Conservation (phyloP, 2,888 invertebrate species). For the Amphimallon solstitiale region DNA sequence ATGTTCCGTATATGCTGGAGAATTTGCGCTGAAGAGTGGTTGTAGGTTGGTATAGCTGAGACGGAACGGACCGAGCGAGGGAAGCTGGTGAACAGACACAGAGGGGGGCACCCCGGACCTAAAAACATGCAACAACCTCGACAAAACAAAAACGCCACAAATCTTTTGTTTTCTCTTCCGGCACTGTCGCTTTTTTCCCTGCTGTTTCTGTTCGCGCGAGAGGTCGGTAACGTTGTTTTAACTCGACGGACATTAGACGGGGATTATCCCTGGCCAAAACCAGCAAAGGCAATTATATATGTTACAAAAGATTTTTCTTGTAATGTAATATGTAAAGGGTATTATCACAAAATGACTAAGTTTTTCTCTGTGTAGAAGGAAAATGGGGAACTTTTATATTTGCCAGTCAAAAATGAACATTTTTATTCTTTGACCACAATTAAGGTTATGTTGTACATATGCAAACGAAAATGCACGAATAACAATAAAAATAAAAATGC, state of each 20-base stretch:
- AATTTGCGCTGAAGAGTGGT: no score
- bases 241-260: slow-evolving; percentile 29
- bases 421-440: background rate
- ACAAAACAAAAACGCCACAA: slow-evolving; percentile 29
- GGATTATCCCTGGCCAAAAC: slow-evolving; percentile 17
- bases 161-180: slow-evolving; percentile 31
- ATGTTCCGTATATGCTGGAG: slow-evolving; percentile 18
- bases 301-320: slow-evolving; percentile 10
- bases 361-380: background rate
- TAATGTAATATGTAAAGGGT: background rate
- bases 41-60: no score
- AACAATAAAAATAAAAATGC: no score
- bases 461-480: no score
- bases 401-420: no score
- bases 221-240: slow-evolving; percentile 24
- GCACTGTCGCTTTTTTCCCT: slow-evolving; percentile 14
- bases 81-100: background rate
- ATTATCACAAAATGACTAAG: slow-evolving; percentile 13
- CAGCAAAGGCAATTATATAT: slow-evolving; percentile 8
- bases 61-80: no score
- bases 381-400: background rate
- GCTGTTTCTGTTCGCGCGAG: slow-evolving; percentile 2
- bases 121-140: slow-evolving; percentile 32
- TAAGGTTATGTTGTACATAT: background rate
- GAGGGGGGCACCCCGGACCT: slow-evolving; percentile 4